A percentile compares a stretch with the other conserved stretches of the same genome.
Conservation (phyloP, 2,888 invertebrate genomes). For the Drosophila barbarae region DNA sequence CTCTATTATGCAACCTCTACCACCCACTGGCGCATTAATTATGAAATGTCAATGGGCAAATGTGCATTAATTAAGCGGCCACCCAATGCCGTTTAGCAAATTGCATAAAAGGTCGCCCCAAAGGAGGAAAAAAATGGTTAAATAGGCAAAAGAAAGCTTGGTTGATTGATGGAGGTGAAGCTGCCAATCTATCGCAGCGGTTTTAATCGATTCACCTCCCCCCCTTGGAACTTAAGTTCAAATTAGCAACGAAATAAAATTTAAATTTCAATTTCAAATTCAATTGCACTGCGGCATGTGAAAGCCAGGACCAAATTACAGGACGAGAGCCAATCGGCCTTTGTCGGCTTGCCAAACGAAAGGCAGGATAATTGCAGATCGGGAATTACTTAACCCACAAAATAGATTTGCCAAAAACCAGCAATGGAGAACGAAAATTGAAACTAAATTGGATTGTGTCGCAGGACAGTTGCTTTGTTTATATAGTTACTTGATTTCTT, state of each 20-base stretch:
- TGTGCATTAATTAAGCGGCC: conserved; percentile 28
- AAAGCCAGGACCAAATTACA: conserved; percentile 7
- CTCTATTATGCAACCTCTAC: conserved; percentile 8
- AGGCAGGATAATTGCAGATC: conserved; percentile 25
- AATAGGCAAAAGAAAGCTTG: background rate
- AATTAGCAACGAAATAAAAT: conserved; percentile 1
- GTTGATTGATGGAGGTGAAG: conserved; percentile 46
- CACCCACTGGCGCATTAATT: conserved; percentile 16
- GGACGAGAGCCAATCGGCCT: background rate
- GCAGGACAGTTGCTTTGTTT: background rate
- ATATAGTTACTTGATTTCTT: background rate
- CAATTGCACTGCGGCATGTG: conserved; percentile 1
- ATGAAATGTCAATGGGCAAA: conserved; percentile 28
- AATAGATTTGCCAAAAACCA: conserved; percentile 12
- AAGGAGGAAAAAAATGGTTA: background rate
- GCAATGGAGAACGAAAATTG: background rate
- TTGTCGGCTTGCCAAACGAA: conserved; percentile 1
- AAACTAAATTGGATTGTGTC: background rate
- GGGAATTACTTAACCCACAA: conserved; percentile 13
- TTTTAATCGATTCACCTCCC: conserved; percentile 14
- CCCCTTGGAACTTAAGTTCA: background rate
- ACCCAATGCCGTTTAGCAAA: conserved; percentile 21
- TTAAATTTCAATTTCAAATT: conserved; percentile 1
- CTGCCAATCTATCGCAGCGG: conserved; percentile 24
- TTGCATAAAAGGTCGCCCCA: conserved; percentile 45